Percentiles rank a stretch among this genome's conserved stretches.
phyloP scores from a whole-genome alignment of 2,888 invertebrate genomes.

The Neoscelio sp. region DNA sequence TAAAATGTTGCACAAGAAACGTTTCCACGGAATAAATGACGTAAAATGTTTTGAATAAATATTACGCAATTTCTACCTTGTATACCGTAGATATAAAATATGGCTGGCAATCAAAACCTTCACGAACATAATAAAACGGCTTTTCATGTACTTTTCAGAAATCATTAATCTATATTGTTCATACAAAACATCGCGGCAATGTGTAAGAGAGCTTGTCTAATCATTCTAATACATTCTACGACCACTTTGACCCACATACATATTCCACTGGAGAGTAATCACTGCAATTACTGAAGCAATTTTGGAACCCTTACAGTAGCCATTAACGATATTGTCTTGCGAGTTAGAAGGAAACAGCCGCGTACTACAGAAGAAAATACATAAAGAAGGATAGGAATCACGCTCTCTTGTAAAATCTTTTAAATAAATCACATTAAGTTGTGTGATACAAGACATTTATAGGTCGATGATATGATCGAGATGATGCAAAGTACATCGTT shows the following conservation, averaged over 20 bases:
- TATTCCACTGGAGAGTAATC: constrained; percentile 61
- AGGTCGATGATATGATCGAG: no score
- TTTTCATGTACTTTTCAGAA: constrained; percentile 23
- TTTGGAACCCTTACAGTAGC: constrained; percentile 55
- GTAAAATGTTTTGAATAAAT: constrained; percentile 20
- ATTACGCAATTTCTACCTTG: not conserved
- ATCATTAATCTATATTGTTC: constrained; percentile 43
- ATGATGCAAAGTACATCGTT: no score
- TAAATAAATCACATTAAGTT: constrained; percentile 44
- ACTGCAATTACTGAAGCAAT: constrained; percentile 63
- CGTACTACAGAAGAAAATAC: constrained; percentile 36
- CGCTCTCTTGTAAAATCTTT: constrained; percentile 48
- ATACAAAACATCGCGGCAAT: constrained; percentile 17
- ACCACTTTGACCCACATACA: constrained; percentile 62
- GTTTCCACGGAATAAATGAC: not conserved
- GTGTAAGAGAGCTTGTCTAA: constrained; percentile 39
- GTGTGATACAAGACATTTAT: not conserved
- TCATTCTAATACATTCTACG: constrained; percentile 64
- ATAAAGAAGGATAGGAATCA: constrained; percentile 58
- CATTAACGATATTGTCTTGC: constrained; percentile 65
- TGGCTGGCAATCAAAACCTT: constrained; percentile 12
- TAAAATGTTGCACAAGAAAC: not conserved
- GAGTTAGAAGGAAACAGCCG: constrained; percentile 47
- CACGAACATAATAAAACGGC: constrained; percentile 21
- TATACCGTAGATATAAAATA: constrained; percentile 1